Conservation (phyloP, 2,888 invertebrate species). For the Ernsta delagoae region DNA sequence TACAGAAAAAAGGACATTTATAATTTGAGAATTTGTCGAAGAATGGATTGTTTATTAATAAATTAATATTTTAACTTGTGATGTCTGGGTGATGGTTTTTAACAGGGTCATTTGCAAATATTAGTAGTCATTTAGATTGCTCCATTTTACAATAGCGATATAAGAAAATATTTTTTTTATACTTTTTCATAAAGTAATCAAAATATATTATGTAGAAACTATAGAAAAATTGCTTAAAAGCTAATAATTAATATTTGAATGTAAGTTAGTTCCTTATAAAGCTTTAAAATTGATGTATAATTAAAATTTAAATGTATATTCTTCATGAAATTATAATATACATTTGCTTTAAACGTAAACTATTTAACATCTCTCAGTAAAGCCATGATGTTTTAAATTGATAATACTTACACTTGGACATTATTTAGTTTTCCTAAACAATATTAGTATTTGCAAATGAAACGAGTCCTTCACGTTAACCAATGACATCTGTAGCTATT, state of each 20-base stretch:
- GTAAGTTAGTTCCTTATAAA: too few relatives aligned
- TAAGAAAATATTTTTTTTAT: neutral
- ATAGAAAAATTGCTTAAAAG: too few relatives aligned
- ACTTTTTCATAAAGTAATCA: too few relatives aligned
- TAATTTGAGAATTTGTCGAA: conserved; percentile 48
- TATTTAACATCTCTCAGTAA: too few relatives aligned
- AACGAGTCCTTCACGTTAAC: conserved; percentile 58
- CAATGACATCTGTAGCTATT: conserved; percentile 71
- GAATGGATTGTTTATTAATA: conserved; percentile 47
- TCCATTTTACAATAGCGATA: too few relatives aligned
- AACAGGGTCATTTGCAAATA: conserved; percentile 73
- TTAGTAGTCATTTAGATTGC: conserved; percentile 16
- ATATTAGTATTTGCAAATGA: conserved; percentile 68
- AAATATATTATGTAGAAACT: too few relatives aligned
- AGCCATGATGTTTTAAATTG: neutral
- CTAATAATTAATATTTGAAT: too few relatives aligned
- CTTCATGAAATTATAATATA: too few relatives aligned
- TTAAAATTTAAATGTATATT: too few relatives aligned
- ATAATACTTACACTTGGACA: neutral
- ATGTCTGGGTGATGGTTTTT: conserved; percentile 76
- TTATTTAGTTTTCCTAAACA: neutral
- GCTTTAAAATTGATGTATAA: too few relatives aligned
- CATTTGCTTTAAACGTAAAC: too few relatives aligned
- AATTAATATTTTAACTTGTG: conserved; percentile 62
- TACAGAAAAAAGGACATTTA: neutral